phyloP scores from a whole-genome alignment of 2,113 vertebrate species.

The Myodes glareolus region DNA sequence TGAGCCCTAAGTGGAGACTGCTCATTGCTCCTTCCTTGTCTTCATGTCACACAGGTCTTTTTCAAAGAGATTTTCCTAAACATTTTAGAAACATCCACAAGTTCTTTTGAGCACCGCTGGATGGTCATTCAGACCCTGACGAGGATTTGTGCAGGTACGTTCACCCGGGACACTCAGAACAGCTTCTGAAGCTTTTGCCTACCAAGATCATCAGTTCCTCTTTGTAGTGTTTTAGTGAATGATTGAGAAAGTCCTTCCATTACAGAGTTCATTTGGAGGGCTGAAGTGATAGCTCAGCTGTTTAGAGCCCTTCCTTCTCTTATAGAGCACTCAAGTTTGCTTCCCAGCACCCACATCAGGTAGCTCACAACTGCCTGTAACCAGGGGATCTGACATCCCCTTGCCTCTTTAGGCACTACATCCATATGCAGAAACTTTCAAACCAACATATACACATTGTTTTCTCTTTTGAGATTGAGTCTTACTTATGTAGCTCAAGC shows the following conservation, averaged over 20 bases:
- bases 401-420: background rate
- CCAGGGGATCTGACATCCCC: too few species aligned
- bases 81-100: conserved; percentile 97
- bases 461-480: background rate
- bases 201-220: background rate
- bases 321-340: background rate
- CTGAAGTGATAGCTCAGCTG: background rate
- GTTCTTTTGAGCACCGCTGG: conserved; percentile 99
- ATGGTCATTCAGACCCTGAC: conserved; percentile 99
- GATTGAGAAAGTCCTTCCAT: background rate
- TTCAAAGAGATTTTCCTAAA: conserved; percentile 99
- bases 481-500: background rate
- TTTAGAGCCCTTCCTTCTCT: background rate
- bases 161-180: background rate
- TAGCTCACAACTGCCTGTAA: background rate
- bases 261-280: background rate
- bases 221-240: background rate
- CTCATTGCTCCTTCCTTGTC: conserved; percentile 32
- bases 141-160: conserved; percentile 97
- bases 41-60: conserved; percentile 91
- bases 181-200: background rate
- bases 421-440: background rate
- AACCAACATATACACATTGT: background rate
- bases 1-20: conserved; percentile 13
- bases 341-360: background rate